These are phyloP conservation scores for Sceloporus tristichus DNA, from an alignment of 2,113 vertebrate genomes.

Conservation along the genomic window DNA sequence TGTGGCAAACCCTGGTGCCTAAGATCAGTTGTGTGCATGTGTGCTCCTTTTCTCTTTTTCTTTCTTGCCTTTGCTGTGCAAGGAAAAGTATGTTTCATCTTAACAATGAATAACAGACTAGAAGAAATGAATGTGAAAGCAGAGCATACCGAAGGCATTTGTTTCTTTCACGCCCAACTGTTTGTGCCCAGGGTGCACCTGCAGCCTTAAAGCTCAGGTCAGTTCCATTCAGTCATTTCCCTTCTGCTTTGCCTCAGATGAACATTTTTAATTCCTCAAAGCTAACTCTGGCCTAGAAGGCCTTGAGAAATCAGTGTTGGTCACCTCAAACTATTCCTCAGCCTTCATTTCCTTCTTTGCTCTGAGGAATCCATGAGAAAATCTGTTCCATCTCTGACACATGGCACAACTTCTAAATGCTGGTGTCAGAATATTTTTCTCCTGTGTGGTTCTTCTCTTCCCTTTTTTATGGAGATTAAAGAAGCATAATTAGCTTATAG, in stretches of 20 bases:
- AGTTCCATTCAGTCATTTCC: conserved; percentile 14
- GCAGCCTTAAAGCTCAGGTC: not conserved
- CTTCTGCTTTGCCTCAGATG: not conserved
- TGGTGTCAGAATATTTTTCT: not conserved
- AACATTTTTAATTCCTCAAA: conserved; percentile 13
- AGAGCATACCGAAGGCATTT: not conserved
- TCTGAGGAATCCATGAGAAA: not conserved
- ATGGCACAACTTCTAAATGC: not conserved
- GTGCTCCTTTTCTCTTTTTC: not conserved
- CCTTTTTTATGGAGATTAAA: not conserved
- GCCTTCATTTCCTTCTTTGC: not conserved
- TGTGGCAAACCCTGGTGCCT: not conserved
- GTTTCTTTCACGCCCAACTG: not conserved
- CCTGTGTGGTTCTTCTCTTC: not conserved
- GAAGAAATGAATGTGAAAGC: conserved; percentile 5
- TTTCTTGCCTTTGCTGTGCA: conserved; percentile 11
- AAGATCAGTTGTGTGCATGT: not conserved
- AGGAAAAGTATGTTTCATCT: not conserved
- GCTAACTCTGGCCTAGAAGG: not conserved
- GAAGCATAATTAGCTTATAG: not conserved
- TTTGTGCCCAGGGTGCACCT: not conserved
- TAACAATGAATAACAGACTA: not conserved
- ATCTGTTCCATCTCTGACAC: not conserved
- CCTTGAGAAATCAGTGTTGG: not conserved
- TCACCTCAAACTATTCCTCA: not conserved